Base-by-base conservation (phyloP, 2,113 vertebrate species). In the Chaetops frenatus region DNA sequence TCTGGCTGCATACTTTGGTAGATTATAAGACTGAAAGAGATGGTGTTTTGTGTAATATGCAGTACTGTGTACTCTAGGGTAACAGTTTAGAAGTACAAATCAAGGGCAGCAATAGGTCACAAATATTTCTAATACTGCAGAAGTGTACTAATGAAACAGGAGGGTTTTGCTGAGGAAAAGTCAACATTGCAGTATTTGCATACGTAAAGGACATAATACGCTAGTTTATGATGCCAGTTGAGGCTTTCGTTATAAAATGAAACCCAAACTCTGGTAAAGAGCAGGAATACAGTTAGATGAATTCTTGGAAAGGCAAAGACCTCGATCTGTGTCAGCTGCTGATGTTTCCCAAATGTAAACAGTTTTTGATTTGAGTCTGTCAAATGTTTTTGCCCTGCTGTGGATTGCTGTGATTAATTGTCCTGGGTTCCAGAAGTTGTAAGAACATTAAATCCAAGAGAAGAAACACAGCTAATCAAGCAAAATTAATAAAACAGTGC, bases 171-270 rank as follows among this genome's bases (percentile, higher is more conserved):
- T 71, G 15, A 44, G 23, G 31, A 42, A 74, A 65, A 86, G 58
- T 14, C 24, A 60, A 8, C 36, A 8, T 19, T 40, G 28, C 14
- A 38, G 11, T 58, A 40, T 86, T 83, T 61, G 15, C 15, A 56
- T 78, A 35, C 28, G 40, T 47, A 15, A 73, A 50, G 13, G 16
- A 17, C 77, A 4, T 12, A 44, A 9, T 64, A 42, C 0, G 0
- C 40, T 61, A 47, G 13, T 42, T 87, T 51, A 36, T 77, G 15
- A 73, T 45, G 29, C 14, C 45, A 69, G 7, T 15, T 82, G 29
- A 88, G 51, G 27, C 7, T 65, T 87, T 71, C n/a, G 29, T 51
- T 76, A 35, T 50, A 78, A 74, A 74, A 73, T 35, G 42, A 73
- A 86, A 28, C 3, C 1, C 42, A 62, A 57, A 24, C 16, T 6